phyloP scores from a whole-genome alignment of 1,140 invertebrate species.

The Mizuhopecten yessoensis region DNA sequence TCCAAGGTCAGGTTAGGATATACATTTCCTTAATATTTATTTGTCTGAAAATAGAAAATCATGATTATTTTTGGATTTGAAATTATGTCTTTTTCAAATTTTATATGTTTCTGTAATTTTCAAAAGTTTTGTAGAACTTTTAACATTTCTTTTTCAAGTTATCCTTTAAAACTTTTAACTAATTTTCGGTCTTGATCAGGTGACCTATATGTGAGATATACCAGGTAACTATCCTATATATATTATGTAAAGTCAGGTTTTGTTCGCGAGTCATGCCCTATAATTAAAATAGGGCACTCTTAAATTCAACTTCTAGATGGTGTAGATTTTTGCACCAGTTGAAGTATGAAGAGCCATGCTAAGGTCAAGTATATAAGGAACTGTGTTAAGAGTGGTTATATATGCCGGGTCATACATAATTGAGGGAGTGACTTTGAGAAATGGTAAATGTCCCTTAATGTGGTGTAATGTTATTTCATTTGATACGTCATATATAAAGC shows the following conservation, averaged over 20 bases:
- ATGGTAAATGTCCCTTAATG: background rate
- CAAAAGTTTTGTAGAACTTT: too few species aligned
- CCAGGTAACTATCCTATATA: too few species aligned
- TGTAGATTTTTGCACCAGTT: background rate
- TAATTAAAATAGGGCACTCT: background rate
- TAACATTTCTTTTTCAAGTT: too few species aligned
- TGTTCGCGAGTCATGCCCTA: background rate
- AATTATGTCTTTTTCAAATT: too few species aligned
- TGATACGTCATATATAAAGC: background rate
- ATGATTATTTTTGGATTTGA: too few species aligned
- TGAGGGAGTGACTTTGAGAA: background rate
- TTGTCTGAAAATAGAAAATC: too few species aligned
- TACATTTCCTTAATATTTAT: too few species aligned
- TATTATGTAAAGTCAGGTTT: conserved; percentile 39
- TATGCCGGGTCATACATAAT: background rate
- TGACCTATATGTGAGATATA: too few species aligned
- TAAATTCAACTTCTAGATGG: background rate
- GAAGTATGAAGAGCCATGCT: background rate
- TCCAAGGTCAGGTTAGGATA: background rate
- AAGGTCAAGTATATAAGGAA: conserved; percentile 38
- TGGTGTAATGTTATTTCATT: background rate
- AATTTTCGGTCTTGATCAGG: too few species aligned
- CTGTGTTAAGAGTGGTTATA: background rate
- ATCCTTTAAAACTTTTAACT: too few species aligned
- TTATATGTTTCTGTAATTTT: too few species aligned